phyloP scores from a whole-genome alignment of 1,140 invertebrate species.

The Drosophila asahinai region DNA sequence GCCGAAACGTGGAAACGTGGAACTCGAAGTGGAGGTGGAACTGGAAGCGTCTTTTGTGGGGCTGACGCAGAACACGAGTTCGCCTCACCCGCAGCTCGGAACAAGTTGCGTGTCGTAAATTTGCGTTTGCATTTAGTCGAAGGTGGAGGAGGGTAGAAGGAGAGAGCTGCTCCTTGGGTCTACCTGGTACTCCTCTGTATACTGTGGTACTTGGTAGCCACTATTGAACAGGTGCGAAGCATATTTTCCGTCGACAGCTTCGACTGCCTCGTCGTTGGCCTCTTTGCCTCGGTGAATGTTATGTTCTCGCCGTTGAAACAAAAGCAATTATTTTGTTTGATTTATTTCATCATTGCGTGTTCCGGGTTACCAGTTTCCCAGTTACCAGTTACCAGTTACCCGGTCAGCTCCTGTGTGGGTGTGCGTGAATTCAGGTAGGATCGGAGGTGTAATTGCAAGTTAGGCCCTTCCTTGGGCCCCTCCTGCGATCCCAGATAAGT shows the following conservation, averaged over 20 bases:
- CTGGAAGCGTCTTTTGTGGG: conserved; percentile 46
- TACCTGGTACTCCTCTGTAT: conserved; percentile 27
- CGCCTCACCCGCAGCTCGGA: conserved; percentile 64
- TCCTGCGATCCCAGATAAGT: conserved; percentile 63
- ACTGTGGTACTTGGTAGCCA: conserved; percentile 22
- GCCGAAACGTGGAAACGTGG: neutral
- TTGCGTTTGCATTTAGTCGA: conserved; percentile 48
- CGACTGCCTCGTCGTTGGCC: neutral
- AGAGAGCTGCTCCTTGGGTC: conserved; percentile 34
- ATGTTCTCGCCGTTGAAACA: conserved; percentile 70
- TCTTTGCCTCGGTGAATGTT: conserved; percentile 26
- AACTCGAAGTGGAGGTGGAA: neutral
- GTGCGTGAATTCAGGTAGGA: conserved; percentile 40
- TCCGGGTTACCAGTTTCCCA: conserved; percentile 14
- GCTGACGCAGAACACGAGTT: conserved; percentile 64
- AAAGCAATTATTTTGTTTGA: conserved; percentile 80
- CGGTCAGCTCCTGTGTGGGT: conserved; percentile 23
- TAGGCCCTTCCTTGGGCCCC: conserved; percentile 47
- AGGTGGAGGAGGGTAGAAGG: conserved; percentile 32
- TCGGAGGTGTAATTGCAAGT: conserved; percentile 70
- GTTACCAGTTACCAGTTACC: conserved; percentile 19
- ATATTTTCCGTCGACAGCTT: conserved; percentile 48
- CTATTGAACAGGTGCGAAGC: conserved; percentile 69
- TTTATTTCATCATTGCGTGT: conserved; percentile 80
- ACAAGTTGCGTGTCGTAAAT: conserved; percentile 78